Base-by-base conservation (phyloP, 2,888 invertebrate species). In the Sminthurinus aureus region DNA sequence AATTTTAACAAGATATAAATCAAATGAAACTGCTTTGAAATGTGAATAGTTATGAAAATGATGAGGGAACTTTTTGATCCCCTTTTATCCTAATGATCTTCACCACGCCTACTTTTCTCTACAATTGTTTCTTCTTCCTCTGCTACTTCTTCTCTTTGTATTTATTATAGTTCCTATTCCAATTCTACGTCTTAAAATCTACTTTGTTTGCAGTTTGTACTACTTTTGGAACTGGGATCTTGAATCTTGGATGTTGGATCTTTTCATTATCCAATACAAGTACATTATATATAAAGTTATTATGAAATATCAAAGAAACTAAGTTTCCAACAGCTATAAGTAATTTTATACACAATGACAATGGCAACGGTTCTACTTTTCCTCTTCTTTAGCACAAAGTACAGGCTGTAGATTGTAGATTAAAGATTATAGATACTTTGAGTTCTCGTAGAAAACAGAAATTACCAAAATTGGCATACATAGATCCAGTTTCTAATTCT, bases 11-110 rank as follows among this genome's bases (percentile, higher is more conserved):
- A 4, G 38, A 58, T 18, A 58, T 58, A 58, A 58, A 58, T 58
- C 58, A 58, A 58, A 58, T 58, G 58, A 13, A 58, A 58, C 18
- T 58, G 58, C 58, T 13, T 58, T 58, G 58, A 58, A 18, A 2
- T 6, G 58, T 58, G 58, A 58, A 18, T 18, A 15, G 58, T 58
- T 58, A 58, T 58, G 58, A 58, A 58, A 58, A 58, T 9, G 58
- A 71, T 24, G 24, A 71, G 71, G 71, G 24, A 71, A 71, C 71
- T 71, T 71, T 71, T 22, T 22, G 11, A 24, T 24, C 71, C 24
- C 26, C 26, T 24, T 20, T 69, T 71, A 9, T 0, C 24, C 71
- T 71, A 71, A 71, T 71, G 71, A 71, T 71, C 24, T 71, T 6
- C 38, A 15, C 71, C 71, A 71, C 71, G 71, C 71, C 71, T 24